These are phyloP conservation scores for Ligdia adustata DNA, from an alignment of 2,888 invertebrate species.

Conservation along the genomic window DNA sequence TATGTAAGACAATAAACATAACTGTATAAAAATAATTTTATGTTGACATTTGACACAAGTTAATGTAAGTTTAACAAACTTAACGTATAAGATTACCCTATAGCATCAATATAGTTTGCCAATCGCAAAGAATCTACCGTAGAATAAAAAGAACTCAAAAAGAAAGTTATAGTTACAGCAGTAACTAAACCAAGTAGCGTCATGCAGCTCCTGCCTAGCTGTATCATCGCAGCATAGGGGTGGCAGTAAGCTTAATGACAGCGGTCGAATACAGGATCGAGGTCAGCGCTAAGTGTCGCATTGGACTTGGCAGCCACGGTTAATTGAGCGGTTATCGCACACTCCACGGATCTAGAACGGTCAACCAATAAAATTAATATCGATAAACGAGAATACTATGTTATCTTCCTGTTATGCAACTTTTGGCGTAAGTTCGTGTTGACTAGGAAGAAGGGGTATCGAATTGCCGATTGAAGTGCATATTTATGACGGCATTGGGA, in stretches of 20 bases:
- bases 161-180: no score
- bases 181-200: conserved; percentile 18
- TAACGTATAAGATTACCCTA: no score
- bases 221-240: conserved; percentile 60
- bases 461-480: no score
- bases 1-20: no score
- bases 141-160: no score
- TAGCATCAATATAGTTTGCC: no score
- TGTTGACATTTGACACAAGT: no score
- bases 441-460: not conserved
- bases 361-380: conserved; percentile 38
- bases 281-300: conserved; percentile 72
- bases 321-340: conserved; percentile 68
- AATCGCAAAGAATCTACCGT: no score
- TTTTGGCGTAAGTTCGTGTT: conserved; percentile 10
- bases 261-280: conserved; percentile 71
- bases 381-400: conserved; percentile 24
- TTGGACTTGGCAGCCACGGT: conserved; percentile 67
- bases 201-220: conserved; percentile 43
- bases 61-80: no score
- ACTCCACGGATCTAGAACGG: conserved; percentile 36
- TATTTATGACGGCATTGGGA: no score
- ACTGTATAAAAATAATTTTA: no score
- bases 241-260: conserved; percentile 72
- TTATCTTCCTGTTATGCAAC: conserved; percentile 11